These are phyloP conservation scores for Pseudorasbora parva DNA, from an alignment of 2,113 vertebrate genomes.

Conservation along the genomic window DNA sequence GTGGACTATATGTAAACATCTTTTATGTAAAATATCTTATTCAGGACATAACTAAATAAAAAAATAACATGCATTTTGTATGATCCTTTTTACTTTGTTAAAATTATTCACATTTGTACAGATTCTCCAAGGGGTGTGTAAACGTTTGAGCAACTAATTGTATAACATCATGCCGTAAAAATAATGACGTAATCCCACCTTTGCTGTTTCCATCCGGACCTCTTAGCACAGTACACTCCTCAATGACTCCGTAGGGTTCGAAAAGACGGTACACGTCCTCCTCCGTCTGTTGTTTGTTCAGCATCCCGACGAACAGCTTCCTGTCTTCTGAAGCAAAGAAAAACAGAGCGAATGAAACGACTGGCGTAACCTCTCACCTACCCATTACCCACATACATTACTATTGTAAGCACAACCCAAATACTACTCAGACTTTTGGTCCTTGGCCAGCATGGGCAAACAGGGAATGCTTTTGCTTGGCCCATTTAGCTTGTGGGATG, in stretches of 20 bases:
- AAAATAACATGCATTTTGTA: too few species aligned
- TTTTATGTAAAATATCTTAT: too few species aligned
- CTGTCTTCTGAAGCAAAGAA: slow-evolving; percentile 81
- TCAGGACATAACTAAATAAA: too few species aligned
- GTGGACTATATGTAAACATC: too few species aligned
- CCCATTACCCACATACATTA: slow-evolving; percentile 38
- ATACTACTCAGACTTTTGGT: slow-evolving; percentile 30
- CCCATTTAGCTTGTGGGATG: slow-evolving; percentile 58
- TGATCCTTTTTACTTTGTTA: too few species aligned
- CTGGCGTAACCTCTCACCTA: slow-evolving; percentile 45
- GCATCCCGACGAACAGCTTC: slow-evolving; percentile 98
- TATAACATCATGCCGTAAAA: not conserved
- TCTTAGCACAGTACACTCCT: slow-evolving; percentile 96
- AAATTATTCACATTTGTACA: too few species aligned
- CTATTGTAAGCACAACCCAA: slow-evolving; percentile 32
- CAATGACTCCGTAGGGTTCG: slow-evolving; percentile 96
- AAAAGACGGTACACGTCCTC: slow-evolving; percentile 97
- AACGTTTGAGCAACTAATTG: not conserved
- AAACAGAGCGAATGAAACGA: slow-evolving; percentile 61
- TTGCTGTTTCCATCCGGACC: slow-evolving; percentile 98
- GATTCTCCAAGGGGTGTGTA: too few species aligned
- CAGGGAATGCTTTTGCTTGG: slow-evolving; percentile 50
- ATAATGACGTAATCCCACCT: slow-evolving; percentile 77
- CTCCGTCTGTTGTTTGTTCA: slow-evolving; percentile 99
- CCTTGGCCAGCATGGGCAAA: slow-evolving; percentile 27